phyloP scores from a whole-genome alignment of 2,113 vertebrate genomes.

The Gadus macrocephalus region DNA sequence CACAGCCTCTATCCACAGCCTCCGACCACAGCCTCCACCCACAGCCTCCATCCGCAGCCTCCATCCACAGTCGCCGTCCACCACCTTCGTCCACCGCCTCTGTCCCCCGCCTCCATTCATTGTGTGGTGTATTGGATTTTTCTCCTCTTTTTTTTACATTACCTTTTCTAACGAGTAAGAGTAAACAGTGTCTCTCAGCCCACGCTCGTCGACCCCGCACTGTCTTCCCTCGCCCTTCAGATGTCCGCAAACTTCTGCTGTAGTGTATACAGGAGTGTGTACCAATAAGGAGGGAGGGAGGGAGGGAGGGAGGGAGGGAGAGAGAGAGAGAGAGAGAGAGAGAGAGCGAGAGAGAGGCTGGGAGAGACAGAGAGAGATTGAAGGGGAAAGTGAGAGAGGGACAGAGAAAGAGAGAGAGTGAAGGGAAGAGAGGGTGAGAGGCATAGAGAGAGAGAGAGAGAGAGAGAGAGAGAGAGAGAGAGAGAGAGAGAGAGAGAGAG shows the following conservation, averaged over 20 bases:
- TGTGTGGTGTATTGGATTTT: slow-evolving; percentile 43
- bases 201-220: slow-evolving; percentile 41
- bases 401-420: slow-evolving; percentile 29
- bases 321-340: too few relatives aligned
- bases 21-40: too few relatives aligned
- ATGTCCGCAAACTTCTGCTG: slow-evolving; percentile 24
- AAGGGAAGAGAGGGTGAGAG: too few relatives aligned
- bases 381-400: slow-evolving; percentile 29
- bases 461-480: slow-evolving; percentile 29
- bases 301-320: too few relatives aligned
- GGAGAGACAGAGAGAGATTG: not conserved
- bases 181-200: slow-evolving; percentile 46
- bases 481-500: slow-evolving; percentile 10
- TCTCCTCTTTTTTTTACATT: slow-evolving; percentile 9
- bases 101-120: not conserved
- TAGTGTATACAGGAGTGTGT: slow-evolving; percentile 37
- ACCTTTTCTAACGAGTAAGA: slow-evolving; percentile 36
- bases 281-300: slow-evolving; percentile 55
- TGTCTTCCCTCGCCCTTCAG: not conserved
- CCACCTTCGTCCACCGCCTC: too few relatives aligned
- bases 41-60: slow-evolving; percentile 24
- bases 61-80: slow-evolving; percentile 11
- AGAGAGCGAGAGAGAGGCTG: too few relatives aligned
- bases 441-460: slow-evolving; percentile 30
- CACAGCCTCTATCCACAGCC: too few relatives aligned